Conservation (phyloP, 2,797 vertebrate species). For the Danionella dracula region DNA sequence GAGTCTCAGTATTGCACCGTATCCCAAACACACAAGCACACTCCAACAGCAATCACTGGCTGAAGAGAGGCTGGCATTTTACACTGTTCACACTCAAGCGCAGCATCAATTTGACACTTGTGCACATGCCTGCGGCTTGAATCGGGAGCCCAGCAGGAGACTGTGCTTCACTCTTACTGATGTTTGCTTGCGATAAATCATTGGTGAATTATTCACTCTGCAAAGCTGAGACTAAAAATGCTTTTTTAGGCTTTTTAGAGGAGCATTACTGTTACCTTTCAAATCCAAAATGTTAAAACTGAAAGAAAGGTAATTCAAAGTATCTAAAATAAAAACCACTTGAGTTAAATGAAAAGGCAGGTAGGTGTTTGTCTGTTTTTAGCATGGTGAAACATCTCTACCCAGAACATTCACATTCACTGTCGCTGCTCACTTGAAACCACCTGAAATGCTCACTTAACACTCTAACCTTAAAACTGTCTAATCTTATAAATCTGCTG, state of each 20-base stretch:
- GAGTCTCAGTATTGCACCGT: not conserved
- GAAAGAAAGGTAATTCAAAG: too few relatives aligned
- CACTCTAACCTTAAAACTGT: too few relatives aligned
- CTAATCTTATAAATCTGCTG: too few relatives aligned
- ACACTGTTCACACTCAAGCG: not conserved
- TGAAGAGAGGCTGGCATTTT: slow-evolving; percentile 10
- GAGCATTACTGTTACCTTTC: not conserved
- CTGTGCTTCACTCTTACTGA: not conserved
- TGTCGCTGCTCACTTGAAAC: too few relatives aligned
- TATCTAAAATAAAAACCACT: too few relatives aligned
- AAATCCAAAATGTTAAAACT: too few relatives aligned
- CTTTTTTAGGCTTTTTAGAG: not conserved
- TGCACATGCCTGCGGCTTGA: not conserved
- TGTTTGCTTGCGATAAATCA: not conserved
- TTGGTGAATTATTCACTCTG: slow-evolving; percentile 8
- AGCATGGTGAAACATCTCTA: too few relatives aligned
- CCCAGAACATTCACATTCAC: too few relatives aligned
- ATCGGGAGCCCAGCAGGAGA: slow-evolving; percentile 2
- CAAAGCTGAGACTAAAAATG: not conserved
- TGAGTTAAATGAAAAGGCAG: too few relatives aligned
- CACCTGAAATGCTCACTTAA: too few relatives aligned
- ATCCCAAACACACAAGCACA: not conserved
- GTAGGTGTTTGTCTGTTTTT: too few relatives aligned
- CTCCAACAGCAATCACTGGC: not conserved
- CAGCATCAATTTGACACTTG: slow-evolving; percentile 10